Percentiles rank a stretch among this genome's conserved stretches.
Evolutionary conservation across 2,888 invertebrate species (phyloP).

Genomic region (Cataglyphis rosenhaueri): DNA sequence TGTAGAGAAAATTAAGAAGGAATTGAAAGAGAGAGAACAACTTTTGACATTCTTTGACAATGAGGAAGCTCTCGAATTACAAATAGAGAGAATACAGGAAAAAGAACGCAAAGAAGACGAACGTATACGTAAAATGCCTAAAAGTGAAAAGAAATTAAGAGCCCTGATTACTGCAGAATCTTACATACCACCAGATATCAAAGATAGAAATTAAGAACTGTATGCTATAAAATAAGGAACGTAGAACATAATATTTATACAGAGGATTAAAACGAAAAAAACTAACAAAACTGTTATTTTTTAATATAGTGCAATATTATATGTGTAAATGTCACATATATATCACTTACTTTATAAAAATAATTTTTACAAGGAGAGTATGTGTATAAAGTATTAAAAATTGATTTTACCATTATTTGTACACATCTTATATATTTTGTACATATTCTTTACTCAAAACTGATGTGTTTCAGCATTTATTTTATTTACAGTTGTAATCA

Average conservation of each 20-base stretch:
- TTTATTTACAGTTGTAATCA: slow-evolving; percentile 50
- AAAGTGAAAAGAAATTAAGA: slow-evolving; percentile 34
- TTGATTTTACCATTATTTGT: slow-evolving; percentile 60
- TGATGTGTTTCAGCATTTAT: slow-evolving; percentile 50
- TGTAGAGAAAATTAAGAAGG: slow-evolving; percentile 88
- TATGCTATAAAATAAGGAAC: not conserved
- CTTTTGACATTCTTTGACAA: slow-evolving; percentile 91
- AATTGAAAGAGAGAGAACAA: slow-evolving; percentile 88
- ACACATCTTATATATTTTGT: slow-evolving; percentile 71
- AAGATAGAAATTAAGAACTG: slow-evolving; percentile 14
- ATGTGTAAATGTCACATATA: not conserved
- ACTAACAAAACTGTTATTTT: not conserved
- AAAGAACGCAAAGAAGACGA: slow-evolving; percentile 83
- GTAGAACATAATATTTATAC: not conserved
- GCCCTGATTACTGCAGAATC: slow-evolving; percentile 86
- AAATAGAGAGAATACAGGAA: slow-evolving; percentile 87
- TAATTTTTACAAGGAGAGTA: slow-evolving; percentile 35
- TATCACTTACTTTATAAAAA: slow-evolving; percentile 1
- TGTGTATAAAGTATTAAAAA: slow-evolving; percentile 52
- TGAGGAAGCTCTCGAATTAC: slow-evolving; percentile 90
- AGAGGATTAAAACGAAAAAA: slow-evolving; percentile 3
- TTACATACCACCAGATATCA: slow-evolving; percentile 89
- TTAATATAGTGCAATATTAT: not conserved
- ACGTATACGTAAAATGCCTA: not conserved
- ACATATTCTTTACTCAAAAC: slow-evolving; percentile 59